phyloP scores from a whole-genome alignment of 23 tunicate species.

The Trididemnum nubilum region DNA sequence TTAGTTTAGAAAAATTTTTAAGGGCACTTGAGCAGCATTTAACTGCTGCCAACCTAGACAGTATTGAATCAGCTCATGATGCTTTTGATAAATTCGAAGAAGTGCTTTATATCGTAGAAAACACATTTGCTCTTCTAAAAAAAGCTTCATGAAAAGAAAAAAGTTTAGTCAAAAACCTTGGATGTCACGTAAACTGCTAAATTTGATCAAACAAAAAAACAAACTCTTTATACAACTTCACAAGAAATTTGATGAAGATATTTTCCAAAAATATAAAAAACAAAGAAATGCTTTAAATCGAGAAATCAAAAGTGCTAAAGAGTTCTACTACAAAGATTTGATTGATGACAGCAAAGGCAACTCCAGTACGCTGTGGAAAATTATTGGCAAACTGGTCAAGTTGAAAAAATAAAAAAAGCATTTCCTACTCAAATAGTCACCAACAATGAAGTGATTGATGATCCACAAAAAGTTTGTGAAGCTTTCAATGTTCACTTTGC shows the following conservation, averaged over 20 bases:
- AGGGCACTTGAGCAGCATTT: not conserved
- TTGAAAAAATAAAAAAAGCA: not conserved
- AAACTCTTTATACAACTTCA: not conserved
- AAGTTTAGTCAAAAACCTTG: not conserved
- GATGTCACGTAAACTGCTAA: not conserved
- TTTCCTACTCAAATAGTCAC: not conserved
- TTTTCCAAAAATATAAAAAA: not conserved
- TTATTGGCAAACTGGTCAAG: not conserved
- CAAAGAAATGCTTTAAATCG: not conserved
- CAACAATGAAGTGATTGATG: not conserved
- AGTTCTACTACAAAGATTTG: not conserved
- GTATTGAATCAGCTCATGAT: not conserved
- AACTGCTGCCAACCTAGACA: not conserved
- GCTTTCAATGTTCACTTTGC: conserved; percentile 1
- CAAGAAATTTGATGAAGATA: not conserved
- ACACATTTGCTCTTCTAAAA: not conserved
- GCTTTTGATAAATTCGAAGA: not conserved
- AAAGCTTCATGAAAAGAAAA: conserved; percentile 6
- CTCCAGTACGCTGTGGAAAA: conserved; percentile 2
- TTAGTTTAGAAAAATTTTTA: not conserved
- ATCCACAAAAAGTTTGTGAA: conserved; percentile 5
- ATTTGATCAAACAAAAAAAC: not conserved
- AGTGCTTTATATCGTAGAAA: not conserved
- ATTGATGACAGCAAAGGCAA: not conserved
- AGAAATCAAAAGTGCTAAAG: not conserved